Evolutionary conservation across 2,888 invertebrate genomes (phyloP), one percentile per base, ranked within the genome.

Genomic region (Entomobrya multifasciata): DNA sequence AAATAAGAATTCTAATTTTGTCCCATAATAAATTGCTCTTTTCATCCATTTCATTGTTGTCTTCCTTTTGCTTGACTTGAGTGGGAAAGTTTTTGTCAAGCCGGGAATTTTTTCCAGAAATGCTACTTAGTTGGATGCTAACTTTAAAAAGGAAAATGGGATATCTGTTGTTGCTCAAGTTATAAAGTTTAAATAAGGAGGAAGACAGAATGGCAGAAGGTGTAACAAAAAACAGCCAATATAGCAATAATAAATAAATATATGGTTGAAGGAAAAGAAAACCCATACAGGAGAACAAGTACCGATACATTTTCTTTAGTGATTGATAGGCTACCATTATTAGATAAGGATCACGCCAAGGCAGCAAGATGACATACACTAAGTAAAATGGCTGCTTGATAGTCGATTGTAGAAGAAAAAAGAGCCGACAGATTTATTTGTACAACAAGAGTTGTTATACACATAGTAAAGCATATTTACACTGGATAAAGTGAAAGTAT

Each of bases 11-110:
- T 65, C 81, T 81, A 81, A 81, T 81, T 81, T 82, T 72, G 55
- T 60, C 57, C 36, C 30, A 60, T 67, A 82, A 82, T 82, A 82
- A 82, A 82, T 82, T 82, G 82, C 74, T 82, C 74, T 47, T 82
- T 82, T 82, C 82, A 62, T 60, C 72, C 49, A 67, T 82, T 17
- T 52, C 81, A 70, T 57, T 81, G 70, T 72, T 47, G 81, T 70
- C 81, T 70, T 80, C 67, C 49, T 47, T 80, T 55, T 79, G 55
- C 72, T 81, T 81, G 79, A 80, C 70, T 81, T 81, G 44, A 44
- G 25, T 36, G 57, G 70, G 49, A 72, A 72, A 80, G 49, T 80
- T 81, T 81, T 80, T 62, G 25, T 65, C 65, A 41, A 20, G 41
- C 65, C n/a, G 20, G 20, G 65, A 62, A 62, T 10, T 65, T 65